phyloP scores from a whole-genome alignment of 1,140 invertebrate genomes.

The Armadillidium nasatum region DNA sequence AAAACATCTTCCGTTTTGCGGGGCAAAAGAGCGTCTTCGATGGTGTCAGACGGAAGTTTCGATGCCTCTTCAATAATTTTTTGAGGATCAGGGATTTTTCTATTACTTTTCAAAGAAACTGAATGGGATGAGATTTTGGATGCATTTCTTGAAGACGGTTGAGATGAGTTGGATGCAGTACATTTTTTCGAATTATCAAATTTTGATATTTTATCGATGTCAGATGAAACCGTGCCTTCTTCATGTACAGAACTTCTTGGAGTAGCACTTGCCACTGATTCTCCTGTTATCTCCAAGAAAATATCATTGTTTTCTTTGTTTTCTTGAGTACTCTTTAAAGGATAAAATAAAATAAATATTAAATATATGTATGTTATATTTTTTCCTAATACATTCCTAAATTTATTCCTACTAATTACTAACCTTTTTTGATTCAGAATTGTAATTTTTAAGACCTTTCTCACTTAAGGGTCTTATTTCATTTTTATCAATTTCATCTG shows the following conservation, averaged over 20 bases:
- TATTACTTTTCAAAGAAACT: neutral
- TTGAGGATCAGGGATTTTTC: neutral
- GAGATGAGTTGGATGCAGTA: constrained; percentile 12
- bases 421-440: too few species aligned
- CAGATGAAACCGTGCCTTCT: constrained; percentile 21
- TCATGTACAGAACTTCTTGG: neutral
- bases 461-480: too few species aligned
- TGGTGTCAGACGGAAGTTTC: constrained; percentile 28
- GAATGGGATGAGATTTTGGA: neutral
- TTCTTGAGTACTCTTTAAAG: neutral
- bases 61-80: constrained; percentile 27
- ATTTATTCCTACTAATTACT: too few species aligned
- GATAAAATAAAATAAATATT: too few species aligned
- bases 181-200: neutral
- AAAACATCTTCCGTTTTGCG: constrained; percentile 31
- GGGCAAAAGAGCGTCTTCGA: constrained; percentile 36
- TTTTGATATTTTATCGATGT: constrained; percentile 20
- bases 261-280: neutral
- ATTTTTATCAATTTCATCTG: too few species aligned
- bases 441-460: too few species aligned
- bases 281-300: neutral
- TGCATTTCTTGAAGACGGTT: constrained; percentile 11
- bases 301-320: neutral
- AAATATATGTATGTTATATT: too few species aligned
- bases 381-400: too few species aligned